A percentile compares a stretch with the other conserved stretches of the same genome.
phyloP scores from a whole-genome alignment of 2,888 invertebrate species.

The Sarcophaga caerulescens region DNA sequence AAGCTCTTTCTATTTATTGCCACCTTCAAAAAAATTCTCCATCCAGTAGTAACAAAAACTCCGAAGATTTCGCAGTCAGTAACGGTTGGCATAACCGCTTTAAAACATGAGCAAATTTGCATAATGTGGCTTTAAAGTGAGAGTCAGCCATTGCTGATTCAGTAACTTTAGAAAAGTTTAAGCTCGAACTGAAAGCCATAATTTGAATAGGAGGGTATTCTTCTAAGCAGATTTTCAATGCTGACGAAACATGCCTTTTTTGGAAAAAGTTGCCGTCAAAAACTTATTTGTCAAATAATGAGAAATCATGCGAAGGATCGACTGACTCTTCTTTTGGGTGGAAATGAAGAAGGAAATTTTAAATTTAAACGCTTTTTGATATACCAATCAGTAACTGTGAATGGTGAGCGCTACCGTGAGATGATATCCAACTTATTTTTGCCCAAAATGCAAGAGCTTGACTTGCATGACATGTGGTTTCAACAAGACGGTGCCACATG shows the following conservation, averaged over 20 bases:
- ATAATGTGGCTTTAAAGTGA: conserved; percentile 38
- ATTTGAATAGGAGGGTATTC: conserved; percentile 22
- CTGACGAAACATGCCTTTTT: conserved; percentile 46
- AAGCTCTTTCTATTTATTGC: conserved; percentile 20
- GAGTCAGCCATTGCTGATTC: conserved; percentile 26
- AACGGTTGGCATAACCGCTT: conserved; percentile 27
- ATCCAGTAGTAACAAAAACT: conserved; percentile 56
- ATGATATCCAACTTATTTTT: no score
- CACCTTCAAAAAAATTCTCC: not conserved
- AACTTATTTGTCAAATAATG: conserved; percentile 35
- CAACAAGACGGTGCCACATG: no score
- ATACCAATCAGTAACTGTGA: conserved; percentile 21
- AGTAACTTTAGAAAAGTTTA: conserved; percentile 44
- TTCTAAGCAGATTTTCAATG: not conserved
- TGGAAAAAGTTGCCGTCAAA: conserved; percentile 41
- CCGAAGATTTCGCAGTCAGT: conserved; percentile 1
- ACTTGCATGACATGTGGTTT: no score
- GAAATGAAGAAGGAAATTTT: conserved; percentile 67
- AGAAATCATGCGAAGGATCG: conserved; percentile 54
- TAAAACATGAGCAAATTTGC: conserved; percentile 28
- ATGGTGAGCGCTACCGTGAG: no score
- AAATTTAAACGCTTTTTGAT: conserved; percentile 4
- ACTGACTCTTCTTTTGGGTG: conserved; percentile 73
- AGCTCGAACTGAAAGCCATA: conserved; percentile 68
- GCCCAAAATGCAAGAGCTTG: no score